Evolutionary conservation across 2,888 invertebrate species (phyloP), one percentile per base, ranked within the genome.

Genomic region (Napeogenes sylphis): DNA sequence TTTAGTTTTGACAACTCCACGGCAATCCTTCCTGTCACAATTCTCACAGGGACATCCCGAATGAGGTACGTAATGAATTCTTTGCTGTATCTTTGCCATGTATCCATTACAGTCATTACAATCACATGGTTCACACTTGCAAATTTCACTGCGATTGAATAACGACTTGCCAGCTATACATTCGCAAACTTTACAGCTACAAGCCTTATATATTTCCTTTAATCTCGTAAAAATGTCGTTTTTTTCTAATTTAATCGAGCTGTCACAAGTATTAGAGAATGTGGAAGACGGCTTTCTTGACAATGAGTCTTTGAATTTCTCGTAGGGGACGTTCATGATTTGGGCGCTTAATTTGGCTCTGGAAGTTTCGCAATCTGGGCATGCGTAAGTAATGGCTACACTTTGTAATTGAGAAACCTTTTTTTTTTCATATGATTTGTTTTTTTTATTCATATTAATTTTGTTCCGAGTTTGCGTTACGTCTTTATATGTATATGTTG

Each of bases 101-200:
- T 51, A 30, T 6, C 30, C 30, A 0, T 51, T 67, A 71, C 80
- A 82, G 38, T 78, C 76, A 4, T 67, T 61, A 61, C 79, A 81
- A 14, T 81, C 73, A 59, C 81, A 81, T 46, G 79, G 79, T 45
- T 78, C 76, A 63, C 82, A 80, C 13, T 73, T 70, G 59, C 83
- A 81, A 4, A 63, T 4, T 3, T 75, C 64, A 33, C 64, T 73
- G 21, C n/a, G 13, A 35, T 59, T 30, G 21, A 61, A 61, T 21
- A 58, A 59, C 0, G 64, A 62, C 57, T 59, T 68, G 30, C 65
- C 60, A n/a, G 71, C 54, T 38, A 72, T 67, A 58, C 88, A 89
- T 69, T 86, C 82, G 59, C 88, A 89, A 38, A 86, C 77, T 78
- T 81, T 86, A 64, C 89, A 88, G 72, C 79, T 85, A 57, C 89